phyloP scores from a whole-genome alignment of 2,113 vertebrate genomes.

The Corythornis cristatus region DNA sequence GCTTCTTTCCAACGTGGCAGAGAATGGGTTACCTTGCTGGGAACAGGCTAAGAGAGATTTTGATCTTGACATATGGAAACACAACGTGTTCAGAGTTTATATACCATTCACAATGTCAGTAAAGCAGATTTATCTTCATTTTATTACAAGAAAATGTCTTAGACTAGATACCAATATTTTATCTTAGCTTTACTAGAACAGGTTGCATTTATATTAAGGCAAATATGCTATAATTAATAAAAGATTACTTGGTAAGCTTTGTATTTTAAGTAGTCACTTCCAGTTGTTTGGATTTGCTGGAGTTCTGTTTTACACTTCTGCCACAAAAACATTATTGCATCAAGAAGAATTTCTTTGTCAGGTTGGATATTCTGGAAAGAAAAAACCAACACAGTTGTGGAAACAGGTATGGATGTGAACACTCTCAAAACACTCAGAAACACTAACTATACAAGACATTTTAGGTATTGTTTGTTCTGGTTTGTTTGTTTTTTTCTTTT shows the following conservation, averaged over 20 bases:
- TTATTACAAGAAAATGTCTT: neutral
- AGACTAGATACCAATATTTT: neutral
- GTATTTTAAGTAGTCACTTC: constrained; percentile 64
- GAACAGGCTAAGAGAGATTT: neutral
- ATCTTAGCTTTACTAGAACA: neutral
- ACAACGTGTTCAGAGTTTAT: neutral
- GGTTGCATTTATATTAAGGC: neutral
- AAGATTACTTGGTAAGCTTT: constrained; percentile 75
- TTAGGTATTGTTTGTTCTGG: neutral
- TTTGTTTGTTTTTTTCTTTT: neutral
- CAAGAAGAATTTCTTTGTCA: constrained; percentile 83
- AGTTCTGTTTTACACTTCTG: constrained; percentile 81
- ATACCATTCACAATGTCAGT: neutral
- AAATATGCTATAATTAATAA: neutral
- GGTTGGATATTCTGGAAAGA: constrained; percentile 77
- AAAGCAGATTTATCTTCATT: neutral
- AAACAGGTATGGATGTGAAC: neutral
- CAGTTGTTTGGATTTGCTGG: constrained; percentile 64
- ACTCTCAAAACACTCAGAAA: neutral
- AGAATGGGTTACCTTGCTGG: neutral
- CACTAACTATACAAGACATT: neutral
- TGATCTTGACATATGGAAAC: neutral
- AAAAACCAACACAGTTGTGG: neutral
- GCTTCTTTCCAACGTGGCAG: neutral
- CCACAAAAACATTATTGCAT: constrained; percentile 85